A percentile compares a stretch with the other conserved stretches of the same genome.
phyloP scores from a whole-genome alignment of 2,888 invertebrate genomes.

The Cyclophora albipunctata region DNA sequence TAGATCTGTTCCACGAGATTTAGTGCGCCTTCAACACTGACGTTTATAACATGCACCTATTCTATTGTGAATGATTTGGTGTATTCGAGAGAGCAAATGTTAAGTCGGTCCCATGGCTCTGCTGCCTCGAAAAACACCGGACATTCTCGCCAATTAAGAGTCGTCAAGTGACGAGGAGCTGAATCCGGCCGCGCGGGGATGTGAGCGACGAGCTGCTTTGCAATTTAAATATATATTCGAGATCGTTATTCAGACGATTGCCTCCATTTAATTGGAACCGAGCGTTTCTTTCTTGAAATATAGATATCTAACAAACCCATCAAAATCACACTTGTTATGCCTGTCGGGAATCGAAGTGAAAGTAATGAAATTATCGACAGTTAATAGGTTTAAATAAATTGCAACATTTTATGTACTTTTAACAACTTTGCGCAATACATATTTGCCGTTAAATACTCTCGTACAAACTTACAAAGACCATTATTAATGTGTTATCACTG shows the following conservation, averaged over 20 bases:
- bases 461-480: no score
- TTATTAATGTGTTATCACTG: no score
- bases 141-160: conserved; percentile 46
- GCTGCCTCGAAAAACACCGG: conserved; percentile 32
- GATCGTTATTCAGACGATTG: conserved; percentile 44
- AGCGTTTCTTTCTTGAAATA: conserved; percentile 24
- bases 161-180: conserved; percentile 25
- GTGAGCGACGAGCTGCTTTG: conserved; percentile 43
- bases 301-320: conserved; percentile 1
- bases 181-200: conserved; percentile 29
- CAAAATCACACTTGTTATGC: conserved; percentile 1
- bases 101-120: conserved; percentile 36
- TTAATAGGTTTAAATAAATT: neutral
- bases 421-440: neutral
- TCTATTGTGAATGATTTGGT: conserved; percentile 38
- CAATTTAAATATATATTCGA: conserved; percentile 54
- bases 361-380: conserved; percentile 1
- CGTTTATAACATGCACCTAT: conserved; percentile 38
- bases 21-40: conserved; percentile 30
- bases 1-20: conserved; percentile 62
- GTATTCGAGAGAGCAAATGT: conserved; percentile 37
- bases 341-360: neutral
- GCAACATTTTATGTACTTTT: neutral
- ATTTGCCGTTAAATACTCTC: no score
- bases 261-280: conserved; percentile 36